Base-by-base conservation (phyloP, 1,140 invertebrate species). In the Xylocopa sonorina region DNA sequence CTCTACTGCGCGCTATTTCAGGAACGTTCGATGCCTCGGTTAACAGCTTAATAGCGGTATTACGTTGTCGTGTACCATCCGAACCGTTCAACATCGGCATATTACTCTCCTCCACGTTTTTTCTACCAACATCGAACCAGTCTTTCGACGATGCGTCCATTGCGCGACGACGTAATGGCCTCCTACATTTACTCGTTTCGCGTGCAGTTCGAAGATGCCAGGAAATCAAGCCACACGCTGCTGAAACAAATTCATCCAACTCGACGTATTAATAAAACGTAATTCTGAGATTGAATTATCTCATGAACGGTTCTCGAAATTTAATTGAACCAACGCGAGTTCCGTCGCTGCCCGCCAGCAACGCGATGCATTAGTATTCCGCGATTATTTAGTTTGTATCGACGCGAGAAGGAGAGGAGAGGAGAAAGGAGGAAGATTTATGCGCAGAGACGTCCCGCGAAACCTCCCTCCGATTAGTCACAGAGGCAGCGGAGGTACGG, bases 41-140 rank as follows among this genome's bases (percentile, higher is more conserved):
- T 72, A 55, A 73, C 74, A 62, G 43, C 64, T 73, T 64, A 84
- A 82, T 71, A n/a, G 58, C 27, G 48, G 24, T 83, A 80, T 84
- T 80, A 75, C 48, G 62, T 58, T 48, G 32, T 76, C 48, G 51
- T 43, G 18, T 48, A 14, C 32, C 14, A 66, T 41, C 21, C 67
- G n/a, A 48, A 78, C n/a, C 12, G 24, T 14, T 38, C 24, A 43
- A 21, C 38, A n/a, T 21, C 43, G 14, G 24, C 12, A 16, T 27
- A n/a, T 7, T 50, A 76, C n/a, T 50, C 6, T 9, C 16, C 1
- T 16, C 18, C 12, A 18, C 24, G 21, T 38, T 63, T 66, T 50
- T 48, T n/a, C 29, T 24, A 27, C n/a, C 10, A 2, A 38, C 21
- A 16, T 24, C 3, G 24, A 27, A n/a, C 14, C 16, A 41, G 7